Base-by-base conservation (phyloP, 2,113 vertebrate genomes). In the Siphamia tubifer region DNA sequence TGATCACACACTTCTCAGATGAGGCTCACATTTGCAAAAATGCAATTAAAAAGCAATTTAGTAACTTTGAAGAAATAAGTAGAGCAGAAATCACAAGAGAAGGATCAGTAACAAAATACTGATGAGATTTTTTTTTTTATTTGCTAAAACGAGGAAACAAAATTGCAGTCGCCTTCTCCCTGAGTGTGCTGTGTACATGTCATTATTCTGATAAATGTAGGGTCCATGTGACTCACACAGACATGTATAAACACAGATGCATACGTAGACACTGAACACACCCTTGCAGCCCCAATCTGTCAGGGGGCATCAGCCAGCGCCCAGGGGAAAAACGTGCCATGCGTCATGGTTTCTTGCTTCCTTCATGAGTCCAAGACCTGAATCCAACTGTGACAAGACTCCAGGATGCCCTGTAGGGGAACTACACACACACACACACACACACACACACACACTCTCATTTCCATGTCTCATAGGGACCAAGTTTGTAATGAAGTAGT, bases 261-360 rank as follows among this genome's bases (percentile, higher is more conserved):
- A 65, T 16, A 47, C 60, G 31, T 20, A 15, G 16, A 74, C 49
- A 69, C 15, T 39, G 15, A 72, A 71, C 44, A 30, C 71, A 52
- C 57, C 52, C 30, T 60, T 53, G 45, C 86, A 91, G 82, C 89
- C 88, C 87, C 79, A 91, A 88, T 91, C 88, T 92, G 90, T 92
- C 88, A 89, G 39, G 66, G 80, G 86, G 72, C 74, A 87, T 92
- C 87, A 90, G 74, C 61, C 63, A 63, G 61, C 19, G 11, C 82
- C 76, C 77, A 45, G n/a, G 68, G 78, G 82, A 83, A 43, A 83
- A 39, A 63, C 6, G 23, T 72, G 57, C 56, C 78, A 66, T 58
- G 40, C 39, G 17, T 84, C 61, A 69, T 13, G 25, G 70, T 51
- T 42, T 62, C 67, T 67, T 72, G 21, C 72, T 34, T 70, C 23